Percentiles rank a stretch among this genome's conserved stretches.
phyloP scores from a whole-genome alignment of 2,888 invertebrate species.

The Portevinia maculata region DNA sequence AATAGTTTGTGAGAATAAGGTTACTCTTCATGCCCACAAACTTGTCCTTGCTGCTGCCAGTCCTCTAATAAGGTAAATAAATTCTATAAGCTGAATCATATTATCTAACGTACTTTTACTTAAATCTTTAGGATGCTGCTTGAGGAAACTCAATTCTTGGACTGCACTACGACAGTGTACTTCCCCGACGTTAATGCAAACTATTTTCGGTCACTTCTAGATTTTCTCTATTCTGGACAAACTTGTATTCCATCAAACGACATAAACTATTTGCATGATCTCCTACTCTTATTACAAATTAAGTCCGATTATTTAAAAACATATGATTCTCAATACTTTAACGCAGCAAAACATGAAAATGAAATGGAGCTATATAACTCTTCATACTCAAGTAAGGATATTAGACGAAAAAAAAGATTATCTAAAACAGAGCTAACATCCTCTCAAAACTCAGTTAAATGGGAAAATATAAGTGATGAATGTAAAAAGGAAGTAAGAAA shows the following conservation, averaged over 20 bases:
- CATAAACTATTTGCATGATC: conserved; percentile 91
- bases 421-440: conserved; percentile 58
- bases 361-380: conserved; percentile 67
- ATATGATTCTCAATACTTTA: conserved; percentile 83
- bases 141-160: conserved; percentile 88
- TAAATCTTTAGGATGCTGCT: conserved; percentile 85
- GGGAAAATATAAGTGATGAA: conserved; percentile 65
- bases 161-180: conserved; percentile 90
- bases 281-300: conserved; percentile 92
- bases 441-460: conserved; percentile 57
- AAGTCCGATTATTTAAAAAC: conserved; percentile 91
- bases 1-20: conserved; percentile 93
- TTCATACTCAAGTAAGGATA: conserved; percentile 55
- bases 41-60: conserved; percentile 94
- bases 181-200: conserved; percentile 92
- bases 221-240: conserved; percentile 93
- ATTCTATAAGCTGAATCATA: not conserved
- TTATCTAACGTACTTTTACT: not conserved
- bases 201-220: conserved; percentile 91
- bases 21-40: conserved; percentile 91
- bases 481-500: conserved; percentile 60
- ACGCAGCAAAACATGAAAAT: conserved; percentile 81
- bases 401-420: conserved; percentile 67
- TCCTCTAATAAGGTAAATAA: conserved; percentile 88
- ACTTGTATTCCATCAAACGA: conserved; percentile 86